Conservation (phyloP, 2,888 invertebrate genomes). For the Drosophila atripex region DNA sequence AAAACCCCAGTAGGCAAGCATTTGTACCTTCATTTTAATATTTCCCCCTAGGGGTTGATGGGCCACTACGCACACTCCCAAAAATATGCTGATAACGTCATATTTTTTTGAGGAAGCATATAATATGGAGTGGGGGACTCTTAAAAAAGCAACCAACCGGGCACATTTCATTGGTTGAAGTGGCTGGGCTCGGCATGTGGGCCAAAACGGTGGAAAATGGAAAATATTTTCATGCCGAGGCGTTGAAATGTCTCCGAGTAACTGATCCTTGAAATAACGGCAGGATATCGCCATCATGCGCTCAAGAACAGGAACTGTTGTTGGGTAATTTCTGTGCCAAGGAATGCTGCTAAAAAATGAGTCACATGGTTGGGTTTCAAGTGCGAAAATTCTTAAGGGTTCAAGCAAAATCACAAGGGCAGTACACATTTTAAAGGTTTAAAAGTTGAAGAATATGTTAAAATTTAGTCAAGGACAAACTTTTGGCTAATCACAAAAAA, state of each 20-base stretch:
- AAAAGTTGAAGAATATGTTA: not conserved
- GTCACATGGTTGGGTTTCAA: slow-evolving; percentile 23
- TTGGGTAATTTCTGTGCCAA: slow-evolving; percentile 24
- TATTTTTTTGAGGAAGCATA: slow-evolving; percentile 13
- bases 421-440: not conserved
- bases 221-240: slow-evolving; percentile 63
- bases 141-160: slow-evolving; percentile 56
- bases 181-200: slow-evolving; percentile 59
- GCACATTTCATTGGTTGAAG: slow-evolving; percentile 66
- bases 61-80: slow-evolving; percentile 62
- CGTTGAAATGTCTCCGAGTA: slow-evolving; percentile 60
- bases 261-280: slow-evolving; percentile 52
- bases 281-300: slow-evolving; percentile 41
- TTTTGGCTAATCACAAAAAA: too few relatives aligned
- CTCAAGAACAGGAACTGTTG: slow-evolving; percentile 13
- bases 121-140: slow-evolving; percentile 19
- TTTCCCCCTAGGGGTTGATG: slow-evolving; percentile 56
- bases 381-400: slow-evolving; percentile 12
- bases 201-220: slow-evolving; percentile 32
- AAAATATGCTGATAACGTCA: slow-evolving; percentile 55
- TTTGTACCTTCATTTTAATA: slow-evolving; percentile 77
- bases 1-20: slow-evolving; percentile 32
- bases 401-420: not conserved
- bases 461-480: too few relatives aligned
- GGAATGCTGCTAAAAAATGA: slow-evolving; percentile 36